Evolutionary conservation across 2,797 vertebrate species (phyloP).

Genomic region (Rhabdomys pumilio): DNA sequence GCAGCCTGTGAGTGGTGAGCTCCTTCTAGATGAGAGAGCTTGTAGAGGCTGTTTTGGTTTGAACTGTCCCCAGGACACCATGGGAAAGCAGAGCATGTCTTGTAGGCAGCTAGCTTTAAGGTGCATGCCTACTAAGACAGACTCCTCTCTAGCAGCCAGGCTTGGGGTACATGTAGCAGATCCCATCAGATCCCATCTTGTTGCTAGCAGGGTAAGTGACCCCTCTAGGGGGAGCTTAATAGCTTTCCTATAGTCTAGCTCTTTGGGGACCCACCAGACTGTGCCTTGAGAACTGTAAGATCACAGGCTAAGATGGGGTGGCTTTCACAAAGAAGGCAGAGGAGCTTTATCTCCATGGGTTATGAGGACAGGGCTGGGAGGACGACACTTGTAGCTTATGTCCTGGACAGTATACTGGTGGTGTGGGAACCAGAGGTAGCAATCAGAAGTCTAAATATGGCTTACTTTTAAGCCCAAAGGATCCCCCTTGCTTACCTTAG

Average conservation of each 20-base stretch:
- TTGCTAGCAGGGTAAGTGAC: background rate
- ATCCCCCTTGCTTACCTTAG: constrained; percentile 78
- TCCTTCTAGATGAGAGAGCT: constrained; percentile 17
- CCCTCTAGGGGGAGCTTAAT: background rate
- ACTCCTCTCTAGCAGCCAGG: background rate
- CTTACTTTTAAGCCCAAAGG: constrained; percentile 77
- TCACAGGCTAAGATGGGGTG: background rate
- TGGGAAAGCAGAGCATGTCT: background rate
- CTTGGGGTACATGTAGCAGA: background rate
- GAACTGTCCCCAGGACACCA: background rate
- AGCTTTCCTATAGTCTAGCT: background rate
- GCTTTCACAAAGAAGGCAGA: constrained; percentile 63
- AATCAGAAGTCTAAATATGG: constrained; percentile 66
- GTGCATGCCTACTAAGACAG: background rate
- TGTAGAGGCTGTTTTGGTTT: background rate
- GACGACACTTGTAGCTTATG: constrained; percentile 78
- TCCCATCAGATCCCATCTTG: background rate
- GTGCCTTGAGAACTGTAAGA: background rate
- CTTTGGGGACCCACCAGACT: background rate
- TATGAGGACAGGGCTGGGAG: constrained; percentile 60
- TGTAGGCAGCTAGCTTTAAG: background rate
- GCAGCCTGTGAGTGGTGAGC: constrained; percentile 15
- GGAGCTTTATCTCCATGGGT: constrained; percentile 59
- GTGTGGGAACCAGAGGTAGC: constrained; percentile 54
- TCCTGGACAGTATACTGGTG: constrained; percentile 78